Evolutionary conservation across 2,113 vertebrate species (phyloP).

Genomic region (Glaucidium brasilianum): DNA sequence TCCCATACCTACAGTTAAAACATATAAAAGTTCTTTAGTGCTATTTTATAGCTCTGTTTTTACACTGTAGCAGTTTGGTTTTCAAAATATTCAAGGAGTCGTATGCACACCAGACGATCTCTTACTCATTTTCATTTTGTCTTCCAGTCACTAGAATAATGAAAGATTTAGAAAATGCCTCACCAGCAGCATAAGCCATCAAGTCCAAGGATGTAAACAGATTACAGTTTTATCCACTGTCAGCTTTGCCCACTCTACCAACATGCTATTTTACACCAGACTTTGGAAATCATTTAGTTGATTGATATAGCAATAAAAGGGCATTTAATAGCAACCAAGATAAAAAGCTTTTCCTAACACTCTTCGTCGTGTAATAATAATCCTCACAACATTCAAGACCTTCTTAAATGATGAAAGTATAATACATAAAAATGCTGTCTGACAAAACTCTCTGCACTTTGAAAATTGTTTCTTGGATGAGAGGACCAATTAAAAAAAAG

Average conservation of each 20-base stretch:
- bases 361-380: slow-evolving; percentile 41
- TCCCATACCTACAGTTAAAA: not conserved
- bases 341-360: slow-evolving; percentile 64
- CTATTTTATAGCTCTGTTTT: not conserved
- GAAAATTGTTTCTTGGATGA: not conserved
- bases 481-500: not conserved
- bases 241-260: slow-evolving; percentile 26
- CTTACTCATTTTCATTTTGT: slow-evolving; percentile 34
- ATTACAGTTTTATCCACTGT: slow-evolving; percentile 52
- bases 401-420: slow-evolving; percentile 27
- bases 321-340: slow-evolving; percentile 64
- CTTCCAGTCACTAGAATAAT: slow-evolving; percentile 32
- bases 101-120: not conserved
- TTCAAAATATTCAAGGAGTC: slow-evolving; percentile 29
- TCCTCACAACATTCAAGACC: slow-evolving; percentile 20
- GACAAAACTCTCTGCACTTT: not conserved
- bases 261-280: slow-evolving; percentile 51
- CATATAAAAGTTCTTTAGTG: not conserved
- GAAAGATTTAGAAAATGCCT: slow-evolving; percentile 25
- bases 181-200: slow-evolving; percentile 31
- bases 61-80: not conserved
- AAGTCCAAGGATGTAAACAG: slow-evolving; percentile 50
- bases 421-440: slow-evolving; percentile 17
- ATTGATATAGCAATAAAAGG: slow-evolving; percentile 73
- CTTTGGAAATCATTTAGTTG: slow-evolving; percentile 69